These are phyloP conservation scores for Pithys albifrons DNA, from an alignment of 2,113 vertebrate genomes.

Conservation along the genomic window DNA sequence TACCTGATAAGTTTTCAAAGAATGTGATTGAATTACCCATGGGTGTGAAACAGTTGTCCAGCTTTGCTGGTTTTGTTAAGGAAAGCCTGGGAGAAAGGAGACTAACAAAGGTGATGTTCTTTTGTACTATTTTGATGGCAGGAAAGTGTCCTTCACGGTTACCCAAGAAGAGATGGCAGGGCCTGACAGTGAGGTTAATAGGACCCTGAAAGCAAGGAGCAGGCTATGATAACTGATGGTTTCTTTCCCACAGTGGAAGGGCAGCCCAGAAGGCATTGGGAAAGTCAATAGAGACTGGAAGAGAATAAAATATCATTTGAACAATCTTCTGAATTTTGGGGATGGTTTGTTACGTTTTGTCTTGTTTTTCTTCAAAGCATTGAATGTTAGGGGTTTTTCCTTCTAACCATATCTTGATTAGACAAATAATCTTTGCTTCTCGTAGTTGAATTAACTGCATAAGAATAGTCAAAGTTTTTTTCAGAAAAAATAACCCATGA, in stretches of 20 bases:
- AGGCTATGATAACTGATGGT: slow-evolving; percentile 16
- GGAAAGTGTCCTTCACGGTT: slow-evolving; percentile 26
- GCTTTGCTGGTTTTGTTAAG: not conserved
- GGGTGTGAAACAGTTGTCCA: not conserved
- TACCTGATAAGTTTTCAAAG: not conserved
- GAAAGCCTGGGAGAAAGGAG: not conserved
- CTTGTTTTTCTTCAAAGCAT: not conserved
- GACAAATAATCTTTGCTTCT: not conserved
- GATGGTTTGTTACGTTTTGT: not conserved
- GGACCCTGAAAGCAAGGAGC: not conserved
- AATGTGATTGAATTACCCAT: not conserved
- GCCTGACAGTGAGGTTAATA: slow-evolving; percentile 20
- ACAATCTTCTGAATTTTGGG: not conserved
- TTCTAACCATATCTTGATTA: not conserved
- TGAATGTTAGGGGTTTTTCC: not conserved
- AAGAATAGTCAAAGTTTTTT: not conserved
- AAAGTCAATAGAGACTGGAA: not conserved
- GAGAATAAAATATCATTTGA: not conserved
- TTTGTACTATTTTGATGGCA: not conserved
- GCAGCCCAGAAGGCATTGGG: not conserved
- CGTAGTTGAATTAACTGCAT: not conserved
- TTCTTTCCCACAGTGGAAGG: slow-evolving; percentile 24
- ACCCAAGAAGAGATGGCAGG: slow-evolving; percentile 45
- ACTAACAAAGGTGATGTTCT: not conserved
- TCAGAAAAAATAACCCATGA: not conserved